Evolutionary conservation across 2,797 vertebrate genomes (phyloP).

Genomic region (Lacerta viridis): DNA sequence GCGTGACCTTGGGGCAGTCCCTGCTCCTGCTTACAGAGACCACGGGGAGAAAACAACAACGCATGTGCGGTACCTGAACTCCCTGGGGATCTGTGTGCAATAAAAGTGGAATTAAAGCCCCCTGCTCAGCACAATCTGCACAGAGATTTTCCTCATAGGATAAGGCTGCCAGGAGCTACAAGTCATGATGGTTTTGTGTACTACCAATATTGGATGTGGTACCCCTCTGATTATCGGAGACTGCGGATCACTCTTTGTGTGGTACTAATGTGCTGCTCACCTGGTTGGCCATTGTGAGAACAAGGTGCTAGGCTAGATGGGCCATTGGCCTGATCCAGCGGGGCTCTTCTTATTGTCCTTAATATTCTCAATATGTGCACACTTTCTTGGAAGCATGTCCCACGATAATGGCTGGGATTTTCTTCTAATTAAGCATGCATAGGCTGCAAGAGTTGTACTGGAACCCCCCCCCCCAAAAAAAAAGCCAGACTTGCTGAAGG

Average conservation of each 20-base stretch:
- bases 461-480: too few species aligned
- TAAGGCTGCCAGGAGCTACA: background rate
- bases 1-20: background rate
- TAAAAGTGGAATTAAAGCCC: background rate
- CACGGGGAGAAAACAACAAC: background rate
- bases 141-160: background rate
- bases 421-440: background rate
- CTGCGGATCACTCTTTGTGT: background rate
- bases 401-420: background rate
- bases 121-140: background rate
- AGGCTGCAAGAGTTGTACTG: background rate
- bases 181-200: background rate
- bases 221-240: background rate
- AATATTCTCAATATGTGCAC: background rate
- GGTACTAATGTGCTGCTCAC: background rate
- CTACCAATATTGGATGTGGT: background rate
- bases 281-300: background rate
- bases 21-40: background rate
- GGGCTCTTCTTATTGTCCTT: background rate
- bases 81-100: background rate
- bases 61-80: background rate
- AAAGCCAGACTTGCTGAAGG: background rate
- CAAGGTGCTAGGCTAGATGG: background rate
- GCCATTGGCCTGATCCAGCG: background rate
- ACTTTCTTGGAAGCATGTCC: background rate